These are phyloP conservation scores for Acholoe squamosa DNA, from an alignment of 2,888 invertebrate species.

Conservation along the genomic window DNA sequence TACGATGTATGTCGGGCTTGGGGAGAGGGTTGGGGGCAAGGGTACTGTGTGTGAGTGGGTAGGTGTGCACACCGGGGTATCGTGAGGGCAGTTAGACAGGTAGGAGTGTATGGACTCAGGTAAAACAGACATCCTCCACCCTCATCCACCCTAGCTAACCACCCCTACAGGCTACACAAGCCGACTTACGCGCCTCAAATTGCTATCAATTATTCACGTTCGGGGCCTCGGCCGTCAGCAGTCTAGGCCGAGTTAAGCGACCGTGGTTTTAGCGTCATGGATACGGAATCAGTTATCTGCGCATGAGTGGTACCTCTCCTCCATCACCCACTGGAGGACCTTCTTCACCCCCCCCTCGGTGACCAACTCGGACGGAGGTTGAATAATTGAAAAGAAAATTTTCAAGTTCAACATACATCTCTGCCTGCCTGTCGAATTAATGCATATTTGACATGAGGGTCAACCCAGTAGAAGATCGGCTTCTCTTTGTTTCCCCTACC, in stretches of 20 bases:
- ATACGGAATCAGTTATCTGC: constrained; percentile 29
- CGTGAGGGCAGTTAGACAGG: neutral
- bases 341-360: neutral
- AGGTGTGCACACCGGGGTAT: too few relatives aligned
- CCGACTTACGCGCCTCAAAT: constrained; percentile 49
- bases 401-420: too few relatives aligned
- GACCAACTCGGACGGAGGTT: neutral
- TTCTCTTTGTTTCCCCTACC: too few relatives aligned
- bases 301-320: neutral
- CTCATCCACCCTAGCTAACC: neutral
- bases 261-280: constrained; percentile 44
- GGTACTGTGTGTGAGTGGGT: neutral
- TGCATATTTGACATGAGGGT: neutral
- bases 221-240: constrained; percentile 13
- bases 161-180: neutral
- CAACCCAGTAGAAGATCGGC: neutral
- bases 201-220: constrained; percentile 52
- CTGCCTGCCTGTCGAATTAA: neutral
- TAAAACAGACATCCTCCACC: neutral
- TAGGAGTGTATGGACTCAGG: neutral
- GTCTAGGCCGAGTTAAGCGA: constrained; percentile 17
- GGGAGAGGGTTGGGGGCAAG: neutral
- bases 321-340: neutral
- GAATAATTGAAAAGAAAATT: too few relatives aligned
- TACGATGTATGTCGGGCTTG: neutral